phyloP scores from a whole-genome alignment of 2,888 invertebrate species.

The Notodonta ziczac region DNA sequence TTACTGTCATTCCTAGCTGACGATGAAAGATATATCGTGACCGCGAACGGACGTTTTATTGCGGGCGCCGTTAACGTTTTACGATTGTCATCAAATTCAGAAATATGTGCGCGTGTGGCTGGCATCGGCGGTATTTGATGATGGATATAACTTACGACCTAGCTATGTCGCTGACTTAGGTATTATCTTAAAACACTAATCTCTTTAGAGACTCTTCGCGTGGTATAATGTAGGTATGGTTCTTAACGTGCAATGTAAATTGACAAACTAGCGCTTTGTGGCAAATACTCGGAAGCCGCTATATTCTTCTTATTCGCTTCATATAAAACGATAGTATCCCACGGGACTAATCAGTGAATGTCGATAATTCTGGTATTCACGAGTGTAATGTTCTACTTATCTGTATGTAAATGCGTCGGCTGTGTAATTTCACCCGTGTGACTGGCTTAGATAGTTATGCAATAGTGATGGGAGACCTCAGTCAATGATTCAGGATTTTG shows the following conservation, averaged over 20 bases:
- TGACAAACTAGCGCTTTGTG: not conserved
- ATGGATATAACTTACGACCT: conserved; percentile 14
- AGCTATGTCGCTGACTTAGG: conserved; percentile 21
- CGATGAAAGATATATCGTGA: conserved; percentile 15
- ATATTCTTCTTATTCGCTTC: not conserved
- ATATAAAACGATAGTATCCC: not conserved
- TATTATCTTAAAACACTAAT: conserved; percentile 15
- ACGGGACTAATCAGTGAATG: not conserved
- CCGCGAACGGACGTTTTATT: conserved; percentile 29
- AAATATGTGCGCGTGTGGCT: conserved; percentile 21
- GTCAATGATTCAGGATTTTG: not conserved
- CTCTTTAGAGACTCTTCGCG: not conserved
- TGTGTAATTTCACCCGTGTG: not conserved
- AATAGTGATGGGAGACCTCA: not conserved
- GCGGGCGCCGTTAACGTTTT: conserved; percentile 34
- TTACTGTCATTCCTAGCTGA: not conserved
- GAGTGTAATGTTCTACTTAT: conserved; percentile 2
- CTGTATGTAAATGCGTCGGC: not conserved
- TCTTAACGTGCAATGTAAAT: no score
- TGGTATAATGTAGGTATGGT: no score
- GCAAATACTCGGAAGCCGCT: not conserved
- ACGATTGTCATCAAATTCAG: conserved; percentile 41
- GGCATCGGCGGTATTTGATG: conserved; percentile 12
- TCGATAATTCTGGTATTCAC: not conserved
- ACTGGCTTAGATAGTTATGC: not conserved